Base-by-base conservation (phyloP, 2,888 invertebrate genomes). In the Euzetes globulus region DNA sequence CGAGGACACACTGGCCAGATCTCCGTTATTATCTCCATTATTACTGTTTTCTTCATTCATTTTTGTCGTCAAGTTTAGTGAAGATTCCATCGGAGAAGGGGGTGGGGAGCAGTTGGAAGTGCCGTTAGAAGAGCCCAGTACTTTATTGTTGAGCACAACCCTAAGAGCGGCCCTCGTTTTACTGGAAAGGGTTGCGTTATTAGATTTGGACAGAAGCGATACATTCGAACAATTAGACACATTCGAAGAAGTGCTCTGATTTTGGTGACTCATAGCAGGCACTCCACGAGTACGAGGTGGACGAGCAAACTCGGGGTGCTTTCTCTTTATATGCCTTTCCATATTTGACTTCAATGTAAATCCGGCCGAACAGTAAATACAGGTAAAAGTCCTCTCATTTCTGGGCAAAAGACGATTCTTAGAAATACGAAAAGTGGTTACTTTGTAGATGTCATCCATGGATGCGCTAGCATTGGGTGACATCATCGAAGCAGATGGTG, bases 291-390 rank as follows among this genome's bases (percentile, higher is more conserved):
- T 74, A 13, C 76, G 72, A 1, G 76, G 77, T 15, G 77, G 78
- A 58, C 76, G 73, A 9, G 76, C 77, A 81, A 88, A 90, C 77
- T 92, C 91, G 0, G 94, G 94, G 84, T 95, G 95, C 79, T 94
- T 94, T 80, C 94, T 93, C 81, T 94, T 94, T 3, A 94, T 91
- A 80, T 95, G 95, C 0, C 94, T 86, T 82, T 94, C 94, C 92
- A 94, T 94, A 80, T 95, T 94, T 13, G 93, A 93, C n/a, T 82
- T 81, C 15, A 94, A 84, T 0, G 94, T 94, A 80, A 95, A 95
- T 72, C 91, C 86, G 0, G 94, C 93, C 0, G 91, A 90, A 82
- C 95, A 94, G 81, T 92, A 91, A 75, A 91, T 91, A 82, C 94
- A 95, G 0, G 90, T 89, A 82, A 93, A 94, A 0, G 94, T 94